These are phyloP conservation scores for Hyppa rectilinea DNA, from an alignment of 2,888 invertebrate species.

Conservation along the genomic window DNA sequence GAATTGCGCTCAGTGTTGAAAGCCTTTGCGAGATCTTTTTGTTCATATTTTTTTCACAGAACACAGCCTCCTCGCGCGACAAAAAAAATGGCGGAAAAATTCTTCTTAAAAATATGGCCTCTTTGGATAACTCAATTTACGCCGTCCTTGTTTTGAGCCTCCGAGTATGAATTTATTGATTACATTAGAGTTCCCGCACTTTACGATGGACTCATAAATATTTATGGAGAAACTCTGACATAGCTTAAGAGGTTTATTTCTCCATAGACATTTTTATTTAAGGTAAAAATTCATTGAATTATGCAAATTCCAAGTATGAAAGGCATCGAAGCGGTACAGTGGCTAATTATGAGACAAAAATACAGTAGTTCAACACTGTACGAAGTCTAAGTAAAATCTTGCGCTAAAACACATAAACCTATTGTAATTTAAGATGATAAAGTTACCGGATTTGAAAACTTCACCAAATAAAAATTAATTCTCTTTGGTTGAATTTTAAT, in stretches of 20 bases:
- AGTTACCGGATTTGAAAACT: not conserved
- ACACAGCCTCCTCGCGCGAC: too few species aligned
- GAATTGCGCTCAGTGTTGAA: not conserved
- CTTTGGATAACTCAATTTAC: constrained; percentile 33
- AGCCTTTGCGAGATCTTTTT: not conserved
- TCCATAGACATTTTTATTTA: constrained; percentile 19
- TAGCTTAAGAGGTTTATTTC: constrained; percentile 26
- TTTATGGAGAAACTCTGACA: constrained; percentile 41
- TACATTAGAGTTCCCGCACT: constrained; percentile 37
- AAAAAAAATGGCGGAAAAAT: not conserved
- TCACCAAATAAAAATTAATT: not conserved
- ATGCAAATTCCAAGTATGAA: constrained; percentile 35
- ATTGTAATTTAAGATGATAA: too few species aligned
- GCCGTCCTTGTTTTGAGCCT: constrained; percentile 24
- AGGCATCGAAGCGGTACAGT: constrained; percentile 15
- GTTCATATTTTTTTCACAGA: not conserved
- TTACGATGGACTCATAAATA: constrained; percentile 48
- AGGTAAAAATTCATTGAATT: constrained; percentile 44
- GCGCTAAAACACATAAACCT: too few species aligned
- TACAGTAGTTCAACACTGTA: constrained; percentile 15
- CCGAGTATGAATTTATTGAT: constrained; percentile 38
- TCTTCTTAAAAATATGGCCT: not conserved
- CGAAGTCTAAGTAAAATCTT: not conserved
- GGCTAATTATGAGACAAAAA: not conserved
- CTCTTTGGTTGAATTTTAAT: too few species aligned